These are phyloP conservation scores for Ellobium chinense DNA, from an alignment of 2,888 invertebrate genomes.

Conservation along the genomic window DNA sequence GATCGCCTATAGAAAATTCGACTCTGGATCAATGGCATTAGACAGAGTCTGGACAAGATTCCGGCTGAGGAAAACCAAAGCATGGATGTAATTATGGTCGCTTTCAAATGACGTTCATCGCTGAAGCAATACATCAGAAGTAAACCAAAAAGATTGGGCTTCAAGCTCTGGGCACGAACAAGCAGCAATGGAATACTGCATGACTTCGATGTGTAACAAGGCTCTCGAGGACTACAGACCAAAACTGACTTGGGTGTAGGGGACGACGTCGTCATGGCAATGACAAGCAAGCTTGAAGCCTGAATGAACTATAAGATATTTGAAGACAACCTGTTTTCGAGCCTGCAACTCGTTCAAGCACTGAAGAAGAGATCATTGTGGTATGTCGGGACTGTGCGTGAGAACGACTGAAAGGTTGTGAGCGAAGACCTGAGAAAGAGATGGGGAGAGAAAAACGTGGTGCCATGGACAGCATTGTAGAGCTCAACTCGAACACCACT, in stretches of 20 bases:
- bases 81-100: not conserved
- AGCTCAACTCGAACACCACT: not conserved
- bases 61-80: too few relatives aligned
- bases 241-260: not conserved
- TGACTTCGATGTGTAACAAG: not conserved
- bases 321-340: not conserved
- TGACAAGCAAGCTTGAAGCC: not conserved
- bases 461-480: not conserved
- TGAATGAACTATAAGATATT: not conserved
- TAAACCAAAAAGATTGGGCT: not conserved
- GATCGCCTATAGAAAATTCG: too few relatives aligned
- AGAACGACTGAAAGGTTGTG: slow-evolving; percentile 5
- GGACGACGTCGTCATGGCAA: not conserved
- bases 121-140: not conserved
- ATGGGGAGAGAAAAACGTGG: not conserved
- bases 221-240: not conserved
- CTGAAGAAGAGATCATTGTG: not conserved
- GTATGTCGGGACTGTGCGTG: slow-evolving; percentile 4
- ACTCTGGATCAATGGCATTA: too few relatives aligned
- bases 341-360: not conserved
- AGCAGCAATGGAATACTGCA: not conserved
- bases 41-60: too few relatives aligned
- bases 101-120: not conserved
- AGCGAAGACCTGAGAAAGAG: not conserved
- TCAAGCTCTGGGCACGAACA: not conserved